phyloP scores from a whole-genome alignment of 2,113 vertebrate species.

The Heliornis fulica region DNA sequence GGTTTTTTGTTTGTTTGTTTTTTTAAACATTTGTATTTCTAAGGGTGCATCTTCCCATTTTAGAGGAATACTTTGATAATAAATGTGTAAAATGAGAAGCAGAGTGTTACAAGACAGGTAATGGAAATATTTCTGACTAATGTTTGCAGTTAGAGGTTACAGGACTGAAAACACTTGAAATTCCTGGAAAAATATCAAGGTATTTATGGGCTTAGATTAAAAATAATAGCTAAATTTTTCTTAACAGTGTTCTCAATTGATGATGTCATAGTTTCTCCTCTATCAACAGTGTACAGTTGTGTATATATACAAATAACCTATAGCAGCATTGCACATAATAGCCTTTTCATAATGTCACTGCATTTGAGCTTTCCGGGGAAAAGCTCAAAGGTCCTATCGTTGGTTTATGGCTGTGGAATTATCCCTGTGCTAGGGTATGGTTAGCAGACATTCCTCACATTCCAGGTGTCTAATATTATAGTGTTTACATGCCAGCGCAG shows the following conservation, averaged over 20 bases:
- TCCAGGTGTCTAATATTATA: conserved; percentile 77
- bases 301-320: not conserved
- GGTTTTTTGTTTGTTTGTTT: fast-evolving
- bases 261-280: not conserved
- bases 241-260: not conserved
- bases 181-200: not conserved
- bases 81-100: not conserved
- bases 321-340: not conserved
- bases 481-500: conserved; percentile 28
- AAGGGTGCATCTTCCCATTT: not conserved
- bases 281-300: not conserved
- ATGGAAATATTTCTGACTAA: not conserved
- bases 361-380: conserved; percentile 31
- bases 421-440: conserved; percentile 57
- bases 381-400: conserved; percentile 72
- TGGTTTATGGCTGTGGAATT: conserved; percentile 71
- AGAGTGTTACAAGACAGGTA: not conserved
- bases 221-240: not conserved
- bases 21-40: not conserved
- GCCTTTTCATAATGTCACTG: conserved; percentile 53
- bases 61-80: not conserved
- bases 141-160: not conserved
- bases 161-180: not conserved
- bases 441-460: conserved; percentile 81
- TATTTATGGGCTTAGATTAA: not conserved